Evolutionary conservation across 2,888 invertebrate genomes (phyloP).

Genomic region (Morpho deidamia): DNA sequence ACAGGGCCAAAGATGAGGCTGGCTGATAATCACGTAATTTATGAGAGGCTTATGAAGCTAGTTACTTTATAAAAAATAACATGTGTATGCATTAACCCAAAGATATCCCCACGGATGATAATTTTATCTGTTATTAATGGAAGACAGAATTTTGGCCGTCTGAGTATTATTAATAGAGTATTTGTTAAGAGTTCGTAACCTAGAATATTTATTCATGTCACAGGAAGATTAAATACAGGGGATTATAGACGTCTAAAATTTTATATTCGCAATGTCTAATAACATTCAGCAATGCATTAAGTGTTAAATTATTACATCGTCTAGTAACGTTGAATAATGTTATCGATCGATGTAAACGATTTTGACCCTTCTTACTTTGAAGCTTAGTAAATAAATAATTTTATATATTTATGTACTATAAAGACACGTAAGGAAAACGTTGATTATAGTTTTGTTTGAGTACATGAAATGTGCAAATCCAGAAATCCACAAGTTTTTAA

Average conservation of each 20-base stretch:
- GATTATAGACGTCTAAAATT: neutral
- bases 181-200: constrained; percentile 12
- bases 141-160: constrained; percentile 9
- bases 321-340: too few relatives aligned
- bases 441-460: too few relatives aligned
- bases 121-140: constrained; percentile 17
- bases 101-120: constrained; percentile 16
- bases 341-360: too few relatives aligned
- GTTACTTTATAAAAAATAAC: constrained; percentile 27
- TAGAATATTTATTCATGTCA: constrained; percentile 10
- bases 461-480: too few relatives aligned
- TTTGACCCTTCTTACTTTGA: too few relatives aligned
- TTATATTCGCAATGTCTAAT: neutral
- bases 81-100: constrained; percentile 26
- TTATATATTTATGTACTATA: too few relatives aligned
- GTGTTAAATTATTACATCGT: too few relatives aligned
- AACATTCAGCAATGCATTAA: neutral
- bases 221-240: neutral
- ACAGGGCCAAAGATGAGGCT: constrained; percentile 40
- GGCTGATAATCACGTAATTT: constrained; percentile 38
- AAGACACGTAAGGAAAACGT: too few relatives aligned
- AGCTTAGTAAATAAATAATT: too few relatives aligned
- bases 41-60: constrained; percentile 31
- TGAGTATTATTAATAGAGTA: constrained; percentile 13
- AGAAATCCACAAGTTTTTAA: too few relatives aligned